Base-by-base conservation (phyloP, 2,888 invertebrate genomes). In the Chrysomela aeneicollis region DNA sequence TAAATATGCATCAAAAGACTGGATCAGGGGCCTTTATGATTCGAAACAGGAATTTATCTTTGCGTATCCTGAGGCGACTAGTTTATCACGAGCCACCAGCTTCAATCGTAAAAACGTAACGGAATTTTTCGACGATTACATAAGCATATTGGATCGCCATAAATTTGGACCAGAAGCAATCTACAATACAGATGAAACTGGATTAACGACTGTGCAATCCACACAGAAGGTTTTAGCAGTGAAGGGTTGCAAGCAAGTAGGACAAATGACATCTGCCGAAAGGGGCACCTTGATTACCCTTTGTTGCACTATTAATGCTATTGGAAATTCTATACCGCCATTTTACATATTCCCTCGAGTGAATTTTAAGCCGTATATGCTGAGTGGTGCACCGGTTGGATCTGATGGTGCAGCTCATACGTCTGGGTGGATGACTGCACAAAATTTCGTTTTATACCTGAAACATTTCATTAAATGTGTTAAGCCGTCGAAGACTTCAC, bases 341-440 rank as follows among this genome's bases (percentile, higher is more conserved):
- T 6, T 9, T 6, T 42, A 6, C 42, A 9, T 42, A 6, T 42
- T 42, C 42, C 42, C 42, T 42, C 10, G 3, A 9, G 10, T 6
- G 17, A 42, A 9, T 6, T 42, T 42, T 9, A 42, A 17, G 10
- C 3, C 3, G 3, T 42, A 42, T 9, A 42, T 42, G 42, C 42
- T 42, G 5, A 17, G 3, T 3, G 10, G 10, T 42, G 12, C 3
- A 17, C 17, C 17, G 4, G 42, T 6, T 6, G 3, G 10, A 6
- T 6, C 5, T 12, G 2, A 9, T 42, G 12, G 42, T 3, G 3
- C 10, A 6, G 26, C 26, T 26, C 26, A 26, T 6, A 3, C 3
- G 6, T 5, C 4, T 26, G 26, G 73, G 73, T 46, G 73, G 72
- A 26, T 26, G 26, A 26, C 26, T 5, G 6, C 4, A 26, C 3